These are phyloP conservation scores for Heliconius sara DNA, from an alignment of 2,888 invertebrate species.

Conservation along the genomic window DNA sequence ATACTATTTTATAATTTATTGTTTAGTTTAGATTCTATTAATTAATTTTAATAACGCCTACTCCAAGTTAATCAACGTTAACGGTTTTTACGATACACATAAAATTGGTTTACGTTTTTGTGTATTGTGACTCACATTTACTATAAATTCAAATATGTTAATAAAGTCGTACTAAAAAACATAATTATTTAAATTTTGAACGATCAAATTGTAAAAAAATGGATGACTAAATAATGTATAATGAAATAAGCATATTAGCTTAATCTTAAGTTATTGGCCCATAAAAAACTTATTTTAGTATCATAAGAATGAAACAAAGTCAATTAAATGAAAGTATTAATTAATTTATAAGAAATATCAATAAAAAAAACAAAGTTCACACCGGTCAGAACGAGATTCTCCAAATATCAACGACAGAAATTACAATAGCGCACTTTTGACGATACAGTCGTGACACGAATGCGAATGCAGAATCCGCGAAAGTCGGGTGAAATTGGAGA, in stretches of 20 bases:
- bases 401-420: conserved; percentile 38
- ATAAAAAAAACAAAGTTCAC: conserved; percentile 13
- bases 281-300: background rate
- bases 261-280: background rate
- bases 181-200: background rate
- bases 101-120: conserved; percentile 9
- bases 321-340: background rate
- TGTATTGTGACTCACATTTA: background rate
- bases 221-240: background rate
- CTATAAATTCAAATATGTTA: background rate
- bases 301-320: background rate
- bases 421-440: conserved; percentile 50
- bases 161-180: background rate
- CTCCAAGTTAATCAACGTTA: background rate
- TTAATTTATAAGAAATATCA: background rate
- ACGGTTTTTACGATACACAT: conserved; percentile 14
- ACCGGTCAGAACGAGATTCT: conserved; percentile 21
- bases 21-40: conserved; percentile 29
- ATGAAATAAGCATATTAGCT: background rate
- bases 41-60: conserved; percentile 11
- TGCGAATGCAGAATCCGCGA: conserved; percentile 59
- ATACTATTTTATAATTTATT: conserved; percentile 6
- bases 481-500: conserved; percentile 68
- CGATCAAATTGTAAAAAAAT: background rate
- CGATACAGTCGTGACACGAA: conserved; percentile 57